Evolutionary conservation across 2,113 vertebrate species (phyloP).

Genomic region (Rhipidura dahli): DNA sequence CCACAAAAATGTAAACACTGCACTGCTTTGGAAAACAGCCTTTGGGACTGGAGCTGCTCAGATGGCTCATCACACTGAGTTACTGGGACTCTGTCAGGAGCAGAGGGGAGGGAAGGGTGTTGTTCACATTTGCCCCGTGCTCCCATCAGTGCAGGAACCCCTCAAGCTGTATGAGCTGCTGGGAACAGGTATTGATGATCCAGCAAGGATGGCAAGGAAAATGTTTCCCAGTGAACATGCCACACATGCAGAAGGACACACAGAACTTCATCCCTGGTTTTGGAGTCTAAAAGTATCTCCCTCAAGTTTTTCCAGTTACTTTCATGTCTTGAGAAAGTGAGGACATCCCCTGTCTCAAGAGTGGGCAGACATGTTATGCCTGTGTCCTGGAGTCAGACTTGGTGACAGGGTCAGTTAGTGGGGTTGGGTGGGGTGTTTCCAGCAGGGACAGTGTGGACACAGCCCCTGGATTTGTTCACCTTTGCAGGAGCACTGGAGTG

Average conservation of each 20-base stretch:
- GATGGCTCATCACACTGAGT: not conserved
- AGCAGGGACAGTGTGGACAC: not conserved
- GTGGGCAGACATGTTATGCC: not conserved
- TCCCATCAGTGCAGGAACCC: not conserved
- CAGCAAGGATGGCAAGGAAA: not conserved
- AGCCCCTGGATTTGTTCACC: not conserved
- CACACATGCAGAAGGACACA: not conserved
- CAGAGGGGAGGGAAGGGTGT: not conserved
- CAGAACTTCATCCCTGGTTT: not conserved
- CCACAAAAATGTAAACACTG: constrained; percentile 39
- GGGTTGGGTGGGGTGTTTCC: not conserved
- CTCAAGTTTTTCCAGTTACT: not conserved
- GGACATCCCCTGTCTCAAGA: not conserved
- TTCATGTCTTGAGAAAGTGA: not conserved
- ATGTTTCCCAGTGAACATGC: too few relatives aligned
- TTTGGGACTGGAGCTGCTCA: not conserved
- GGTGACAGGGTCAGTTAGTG: not conserved
- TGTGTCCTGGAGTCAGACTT: not conserved
- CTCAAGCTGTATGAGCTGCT: not conserved
- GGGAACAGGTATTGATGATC: not conserved
- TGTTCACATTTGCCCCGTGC: rapidly evolving
- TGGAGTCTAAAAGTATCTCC: too few relatives aligned
- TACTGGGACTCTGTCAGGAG: not conserved
- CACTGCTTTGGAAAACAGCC: not conserved
- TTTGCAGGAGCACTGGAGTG: not conserved